A percentile compares a stretch with the other conserved stretches of the same genome.
phyloP scores from a whole-genome alignment of 2,888 invertebrate genomes.

The Sesia bembeciformis region DNA sequence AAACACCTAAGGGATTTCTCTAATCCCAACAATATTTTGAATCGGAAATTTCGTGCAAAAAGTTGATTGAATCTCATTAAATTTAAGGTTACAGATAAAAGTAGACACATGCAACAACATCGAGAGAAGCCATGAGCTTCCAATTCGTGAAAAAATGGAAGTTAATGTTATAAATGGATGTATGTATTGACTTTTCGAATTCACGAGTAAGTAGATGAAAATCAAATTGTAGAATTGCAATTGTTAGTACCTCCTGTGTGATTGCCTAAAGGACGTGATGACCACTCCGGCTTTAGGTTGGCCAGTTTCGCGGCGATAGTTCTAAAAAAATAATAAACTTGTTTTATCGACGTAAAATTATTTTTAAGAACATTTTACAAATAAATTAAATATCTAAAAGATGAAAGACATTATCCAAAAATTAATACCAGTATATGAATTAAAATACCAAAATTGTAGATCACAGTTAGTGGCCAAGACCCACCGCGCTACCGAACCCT shows the following conservation, averaged over 20 bases:
- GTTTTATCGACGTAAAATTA: too few species aligned
- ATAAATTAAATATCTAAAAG: too few species aligned
- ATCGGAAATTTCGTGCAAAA: conserved; percentile 30
- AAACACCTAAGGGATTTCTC: conserved; percentile 10
- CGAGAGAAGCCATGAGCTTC: conserved; percentile 38
- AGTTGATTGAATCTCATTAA: conserved; percentile 19
- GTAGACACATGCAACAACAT: conserved; percentile 49
- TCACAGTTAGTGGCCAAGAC: too few species aligned
- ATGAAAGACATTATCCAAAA: too few species aligned
- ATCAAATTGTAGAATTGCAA: not conserved
- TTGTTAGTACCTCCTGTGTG: conserved; percentile 83
- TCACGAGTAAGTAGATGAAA: not conserved
- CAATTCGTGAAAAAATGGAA: conserved; percentile 28
- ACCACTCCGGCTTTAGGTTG: conserved; percentile 88
- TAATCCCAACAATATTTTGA: not conserved
- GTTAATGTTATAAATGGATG: conserved; percentile 13
- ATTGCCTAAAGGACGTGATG: conserved; percentile 91
- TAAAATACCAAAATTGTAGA: too few species aligned
- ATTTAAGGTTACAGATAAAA: conserved; percentile 13
- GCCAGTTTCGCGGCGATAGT: conserved; percentile 61
- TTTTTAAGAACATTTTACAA: too few species aligned
- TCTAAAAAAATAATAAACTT: conserved; percentile 27
- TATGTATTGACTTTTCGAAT: conserved; percentile 1
- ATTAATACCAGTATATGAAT: too few species aligned
- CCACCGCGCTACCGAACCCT: too few species aligned